These are phyloP conservation scores for Ichneumon xanthorius DNA, from an alignment of 2,888 invertebrate species.

Conservation along the genomic window DNA sequence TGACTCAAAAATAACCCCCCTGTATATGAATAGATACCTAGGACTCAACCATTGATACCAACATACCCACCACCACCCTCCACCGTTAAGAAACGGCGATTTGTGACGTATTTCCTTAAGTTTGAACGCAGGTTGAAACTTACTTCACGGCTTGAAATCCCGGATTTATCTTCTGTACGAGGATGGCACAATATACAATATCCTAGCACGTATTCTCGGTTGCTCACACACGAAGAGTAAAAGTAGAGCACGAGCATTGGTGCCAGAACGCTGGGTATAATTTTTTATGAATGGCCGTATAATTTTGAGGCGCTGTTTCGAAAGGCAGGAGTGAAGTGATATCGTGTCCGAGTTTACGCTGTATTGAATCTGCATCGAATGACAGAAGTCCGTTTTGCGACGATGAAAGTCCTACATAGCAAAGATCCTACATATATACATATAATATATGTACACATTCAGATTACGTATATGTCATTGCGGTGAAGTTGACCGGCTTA, in stretches of 20 bases:
- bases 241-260: background rate
- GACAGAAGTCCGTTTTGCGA: conserved; percentile 25
- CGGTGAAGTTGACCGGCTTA: conserved; percentile 10
- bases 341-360: conserved; percentile 43
- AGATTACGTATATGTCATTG: background rate
- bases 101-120: too few relatives aligned
- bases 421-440: background rate
- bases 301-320: conserved; percentile 37
- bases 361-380: conserved; percentile 37
- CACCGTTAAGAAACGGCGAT: too few relatives aligned
- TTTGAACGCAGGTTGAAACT: background rate
- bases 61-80: too few relatives aligned
- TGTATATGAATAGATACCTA: too few relatives aligned
- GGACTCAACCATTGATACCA: too few relatives aligned
- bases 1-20: too few relatives aligned
- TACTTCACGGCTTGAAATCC: background rate
- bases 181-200: background rate
- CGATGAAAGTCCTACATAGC: conserved; percentile 38
- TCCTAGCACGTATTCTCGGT: background rate
- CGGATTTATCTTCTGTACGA: background rate
- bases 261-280: conserved; percentile 13
- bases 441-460: conserved; percentile 7
- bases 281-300: conserved; percentile 38
- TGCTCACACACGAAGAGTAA: background rate
- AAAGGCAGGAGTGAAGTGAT: background rate